A percentile compares a stretch with the other conserved stretches of the same genome.
phyloP scores from a whole-genome alignment of 2,888 invertebrate species.

The Nomada flava region DNA sequence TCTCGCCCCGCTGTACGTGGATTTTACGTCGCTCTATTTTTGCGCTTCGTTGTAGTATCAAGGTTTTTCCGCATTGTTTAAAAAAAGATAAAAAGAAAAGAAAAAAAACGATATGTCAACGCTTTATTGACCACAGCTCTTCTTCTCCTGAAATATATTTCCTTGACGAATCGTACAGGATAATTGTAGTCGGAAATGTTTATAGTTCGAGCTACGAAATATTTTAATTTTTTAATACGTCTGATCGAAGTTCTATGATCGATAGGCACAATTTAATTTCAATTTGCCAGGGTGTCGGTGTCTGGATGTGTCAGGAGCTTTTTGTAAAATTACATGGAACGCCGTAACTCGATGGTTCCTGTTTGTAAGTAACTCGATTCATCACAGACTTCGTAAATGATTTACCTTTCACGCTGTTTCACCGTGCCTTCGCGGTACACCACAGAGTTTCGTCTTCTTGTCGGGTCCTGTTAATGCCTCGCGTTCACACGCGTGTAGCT shows the following conservation, averaged over 20 bases:
- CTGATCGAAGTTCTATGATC: background rate
- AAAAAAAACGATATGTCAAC: no score
- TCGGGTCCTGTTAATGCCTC: background rate
- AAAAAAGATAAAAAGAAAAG: no score
- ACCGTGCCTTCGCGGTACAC: background rate
- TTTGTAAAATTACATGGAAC: conserved; percentile 18
- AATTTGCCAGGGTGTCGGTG: background rate
- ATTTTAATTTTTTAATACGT: no score
- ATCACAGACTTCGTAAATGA: conserved; percentile 27
- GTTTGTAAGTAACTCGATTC: conserved; percentile 34
- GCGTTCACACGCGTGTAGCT: conserved; percentile 16
- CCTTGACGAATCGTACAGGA: background rate
- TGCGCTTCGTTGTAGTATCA: background rate
- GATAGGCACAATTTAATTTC: background rate
- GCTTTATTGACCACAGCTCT: no score
- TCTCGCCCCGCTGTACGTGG: background rate
- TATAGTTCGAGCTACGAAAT: no score
- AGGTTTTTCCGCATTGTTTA: background rate
- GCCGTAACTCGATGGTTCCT: conserved; percentile 23
- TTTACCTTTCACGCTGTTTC: conserved; percentile 46
- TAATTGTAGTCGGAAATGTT: no score
- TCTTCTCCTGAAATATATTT: background rate
- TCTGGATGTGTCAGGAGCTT: background rate
- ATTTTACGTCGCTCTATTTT: conserved; percentile 12
- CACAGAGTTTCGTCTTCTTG: background rate